A percentile compares a stretch with the other conserved stretches of the same genome.
Conservation (phyloP, 2,113 vertebrate species). For the Ramphastos sulfuratus region DNA sequence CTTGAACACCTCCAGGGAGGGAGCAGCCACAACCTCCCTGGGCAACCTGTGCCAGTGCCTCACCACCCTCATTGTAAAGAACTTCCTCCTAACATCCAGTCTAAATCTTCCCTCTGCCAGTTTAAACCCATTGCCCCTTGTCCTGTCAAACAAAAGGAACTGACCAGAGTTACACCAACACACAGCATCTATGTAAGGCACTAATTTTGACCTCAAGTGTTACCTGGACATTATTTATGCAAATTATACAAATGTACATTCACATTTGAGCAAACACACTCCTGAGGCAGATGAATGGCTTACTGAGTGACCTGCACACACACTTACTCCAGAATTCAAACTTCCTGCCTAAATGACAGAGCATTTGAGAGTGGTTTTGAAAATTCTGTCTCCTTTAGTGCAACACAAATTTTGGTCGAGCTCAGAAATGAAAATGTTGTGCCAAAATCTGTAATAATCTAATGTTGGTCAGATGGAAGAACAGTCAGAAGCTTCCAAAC, state of each 20-base stretch:
- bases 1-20: too few relatives aligned
- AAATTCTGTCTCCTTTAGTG: background rate
- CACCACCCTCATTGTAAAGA: too few relatives aligned
- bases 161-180: background rate
- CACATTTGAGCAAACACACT: background rate
- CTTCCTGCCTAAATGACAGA: background rate
- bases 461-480: background rate
- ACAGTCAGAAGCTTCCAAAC: background rate
- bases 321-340: background rate
- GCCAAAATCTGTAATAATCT: background rate
- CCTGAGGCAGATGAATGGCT: background rate
- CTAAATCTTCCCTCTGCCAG: too few relatives aligned
- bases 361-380: background rate
- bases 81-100: too few relatives aligned
- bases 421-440: background rate
- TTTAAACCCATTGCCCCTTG: too few relatives aligned
- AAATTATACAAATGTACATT: background rate
- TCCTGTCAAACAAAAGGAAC: background rate
- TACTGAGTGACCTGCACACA: background rate
- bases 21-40: too few relatives aligned
- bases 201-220: background rate
- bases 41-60: too few relatives aligned
- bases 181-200: background rate
- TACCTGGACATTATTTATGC: background rate
- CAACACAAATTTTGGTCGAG: background rate